A percentile compares a stretch with the other conserved stretches of the same genome.
These are phyloP conservation scores for Spizaetus ornatus DNA, from an alignment of 2,113 vertebrate species.

Conservation along the genomic window DNA sequence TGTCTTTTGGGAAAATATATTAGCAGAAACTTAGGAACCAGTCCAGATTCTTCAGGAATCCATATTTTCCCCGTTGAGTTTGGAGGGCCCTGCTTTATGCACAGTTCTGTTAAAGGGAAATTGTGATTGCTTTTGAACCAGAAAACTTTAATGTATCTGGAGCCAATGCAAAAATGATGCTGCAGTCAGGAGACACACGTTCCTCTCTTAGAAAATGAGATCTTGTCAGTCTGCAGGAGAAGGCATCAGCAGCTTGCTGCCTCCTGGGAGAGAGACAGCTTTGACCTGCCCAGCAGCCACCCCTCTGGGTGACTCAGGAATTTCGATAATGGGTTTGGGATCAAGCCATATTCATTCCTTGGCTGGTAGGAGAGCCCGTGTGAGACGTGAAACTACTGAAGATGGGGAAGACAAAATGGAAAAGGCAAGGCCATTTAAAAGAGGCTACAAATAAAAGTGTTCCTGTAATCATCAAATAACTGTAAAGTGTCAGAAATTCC, in stretches of 20 bases:
- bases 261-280: background rate
- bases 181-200: background rate
- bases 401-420: background rate
- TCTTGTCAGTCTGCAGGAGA: background rate
- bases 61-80: background rate
- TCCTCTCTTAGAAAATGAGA: background rate
- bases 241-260: fast-evolving
- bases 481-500: background rate
- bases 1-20: background rate
- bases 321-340: background rate
- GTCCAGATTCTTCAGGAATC: background rate
- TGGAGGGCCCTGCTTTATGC: background rate
- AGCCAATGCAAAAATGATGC: background rate
- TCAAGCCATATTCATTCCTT: background rate
- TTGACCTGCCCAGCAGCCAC: background rate
- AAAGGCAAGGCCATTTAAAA: background rate
- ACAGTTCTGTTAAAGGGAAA: background rate
- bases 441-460: background rate
- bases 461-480: background rate
- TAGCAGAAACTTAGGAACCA: background rate
- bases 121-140: fast-evolving
- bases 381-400: background rate
- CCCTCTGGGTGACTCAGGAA: background rate
- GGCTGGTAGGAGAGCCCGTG: background rate
- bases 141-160: background rate